Conservation (phyloP, 2,797 vertebrate genomes). For the Discoglossus pictus region DNA sequence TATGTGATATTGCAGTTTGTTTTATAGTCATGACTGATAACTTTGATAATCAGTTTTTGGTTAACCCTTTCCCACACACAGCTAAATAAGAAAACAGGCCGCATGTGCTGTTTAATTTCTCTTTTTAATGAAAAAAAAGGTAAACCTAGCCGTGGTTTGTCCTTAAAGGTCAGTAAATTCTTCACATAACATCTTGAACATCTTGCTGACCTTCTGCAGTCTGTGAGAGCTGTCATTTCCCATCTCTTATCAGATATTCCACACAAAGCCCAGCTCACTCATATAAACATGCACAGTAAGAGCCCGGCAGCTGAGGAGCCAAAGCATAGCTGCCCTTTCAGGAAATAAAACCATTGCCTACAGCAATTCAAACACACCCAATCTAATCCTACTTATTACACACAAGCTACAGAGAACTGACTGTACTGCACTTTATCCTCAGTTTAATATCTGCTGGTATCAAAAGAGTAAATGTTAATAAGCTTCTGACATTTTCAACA, state of each 20-base stretch:
- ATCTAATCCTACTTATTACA: slow-evolving; percentile 20
- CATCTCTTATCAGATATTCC: slow-evolving; percentile 59
- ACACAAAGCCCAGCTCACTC: slow-evolving; percentile 51
- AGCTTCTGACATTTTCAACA: slow-evolving; percentile 17
- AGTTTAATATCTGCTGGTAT: slow-evolving; percentile 20
- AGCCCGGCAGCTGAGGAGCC: slow-evolving; percentile 25
- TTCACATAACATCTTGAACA: slow-evolving; percentile 69
- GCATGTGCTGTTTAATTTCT: no score
- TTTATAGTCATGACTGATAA: no score
- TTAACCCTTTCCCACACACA: no score
- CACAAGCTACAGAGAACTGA: slow-evolving; percentile 3
- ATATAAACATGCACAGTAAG: rapidly evolving
- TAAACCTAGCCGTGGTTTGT: slow-evolving; percentile 46
- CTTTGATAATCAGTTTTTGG: no score
- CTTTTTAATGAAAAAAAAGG: neutral
- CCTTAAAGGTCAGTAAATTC: slow-evolving; percentile 72
- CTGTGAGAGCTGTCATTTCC: slow-evolving; percentile 62
- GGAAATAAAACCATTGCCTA: slow-evolving; percentile 33
- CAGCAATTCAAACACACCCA: slow-evolving; percentile 34
- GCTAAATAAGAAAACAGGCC: no score
- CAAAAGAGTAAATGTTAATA: slow-evolving; percentile 10
- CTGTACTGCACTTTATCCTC: slow-evolving; percentile 4
- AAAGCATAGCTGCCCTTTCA: slow-evolving; percentile 35
- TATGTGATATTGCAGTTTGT: no score
- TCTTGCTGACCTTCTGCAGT: slow-evolving; percentile 59